Base-by-base conservation (phyloP, 2,797 vertebrate species). In the Danio tinwini region DNA sequence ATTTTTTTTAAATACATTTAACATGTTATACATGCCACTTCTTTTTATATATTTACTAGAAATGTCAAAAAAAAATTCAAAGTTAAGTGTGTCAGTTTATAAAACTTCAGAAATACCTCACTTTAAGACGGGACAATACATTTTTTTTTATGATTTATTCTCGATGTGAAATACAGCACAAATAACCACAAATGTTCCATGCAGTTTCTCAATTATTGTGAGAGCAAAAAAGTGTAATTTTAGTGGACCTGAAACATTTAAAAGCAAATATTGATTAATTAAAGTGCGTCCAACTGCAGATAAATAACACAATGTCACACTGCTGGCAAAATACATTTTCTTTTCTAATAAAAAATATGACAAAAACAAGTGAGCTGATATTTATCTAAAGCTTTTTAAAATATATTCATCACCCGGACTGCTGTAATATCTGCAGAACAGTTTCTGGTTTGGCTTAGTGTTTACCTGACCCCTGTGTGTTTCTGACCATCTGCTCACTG, bases 401-500 rank as follows among this genome's bases (percentile, higher is more conserved):
- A 65, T 44, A 39, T 44, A 52, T 64, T 45, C 21, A 47, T 55
- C 42, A 14, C 45, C 42, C 40, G 7, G 5, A 52, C 9, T 76
- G 58, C 3, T 70, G 64, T 13, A 14, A 49, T 42, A 19, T 44
- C 16, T 53, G 42, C 42, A 44, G 68, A 58, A 58, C 39, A 69
- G 16, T 16, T 16, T 13, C 50, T 50, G 39, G 53, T 47, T 45
- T 29, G 6, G 42, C 55, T 69, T 50, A 19, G n/a, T 68, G 49
- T 76, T 76, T 58, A 67, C 40, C 45, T 69, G 53, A 40, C 53
- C 37, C 45, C 29, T 29, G 58, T 55, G 45, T 75, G 56, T 14
- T 59, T n/a, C 56, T n/a, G 55, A 49, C 75, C 84, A 86, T 79
- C 83, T 90, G 87, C 85, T 87, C 81, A 45, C 76, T 82, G 83